These are phyloP conservation scores for Terrapene triunguis DNA, from an alignment of 2,113 vertebrate genomes.

Conservation along the genomic window DNA sequence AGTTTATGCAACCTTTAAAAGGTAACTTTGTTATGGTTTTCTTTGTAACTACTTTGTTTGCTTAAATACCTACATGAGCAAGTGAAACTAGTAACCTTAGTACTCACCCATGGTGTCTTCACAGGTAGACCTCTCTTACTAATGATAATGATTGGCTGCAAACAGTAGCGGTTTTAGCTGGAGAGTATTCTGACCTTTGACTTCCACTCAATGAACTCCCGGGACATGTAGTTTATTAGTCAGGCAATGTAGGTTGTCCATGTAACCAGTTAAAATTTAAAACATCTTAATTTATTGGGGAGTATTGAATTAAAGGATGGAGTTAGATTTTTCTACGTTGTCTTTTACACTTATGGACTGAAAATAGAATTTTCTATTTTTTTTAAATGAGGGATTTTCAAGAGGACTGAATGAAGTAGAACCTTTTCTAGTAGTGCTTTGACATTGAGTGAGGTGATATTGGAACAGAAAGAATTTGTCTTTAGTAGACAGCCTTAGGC, in stretches of 20 bases:
- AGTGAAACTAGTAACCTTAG: fast-evolving
- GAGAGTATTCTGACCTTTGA: neutral
- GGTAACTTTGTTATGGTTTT: neutral
- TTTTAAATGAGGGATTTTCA: neutral
- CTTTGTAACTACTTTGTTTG: neutral
- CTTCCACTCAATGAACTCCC: neutral
- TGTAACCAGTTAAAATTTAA: neutral
- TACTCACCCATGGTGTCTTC: neutral
- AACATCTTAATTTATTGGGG: neutral
- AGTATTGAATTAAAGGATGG: neutral
- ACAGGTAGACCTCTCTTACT: neutral
- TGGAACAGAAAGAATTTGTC: neutral
- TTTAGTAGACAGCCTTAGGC: neutral
- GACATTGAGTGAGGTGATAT: neutral
- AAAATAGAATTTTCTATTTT: neutral
- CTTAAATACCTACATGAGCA: neutral
- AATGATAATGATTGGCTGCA: neutral
- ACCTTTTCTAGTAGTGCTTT: neutral
- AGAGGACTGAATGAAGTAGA: neutral
- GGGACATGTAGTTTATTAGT: neutral
- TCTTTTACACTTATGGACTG: neutral
- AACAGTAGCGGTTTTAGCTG: neutral
- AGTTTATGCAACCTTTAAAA: neutral
- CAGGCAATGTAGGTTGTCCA: fast-evolving
- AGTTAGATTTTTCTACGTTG: neutral